Percentiles rank a stretch among this genome's conserved stretches.
Conservation (phyloP, 2,888 invertebrate genomes). For the Eurytoma adleriae region DNA sequence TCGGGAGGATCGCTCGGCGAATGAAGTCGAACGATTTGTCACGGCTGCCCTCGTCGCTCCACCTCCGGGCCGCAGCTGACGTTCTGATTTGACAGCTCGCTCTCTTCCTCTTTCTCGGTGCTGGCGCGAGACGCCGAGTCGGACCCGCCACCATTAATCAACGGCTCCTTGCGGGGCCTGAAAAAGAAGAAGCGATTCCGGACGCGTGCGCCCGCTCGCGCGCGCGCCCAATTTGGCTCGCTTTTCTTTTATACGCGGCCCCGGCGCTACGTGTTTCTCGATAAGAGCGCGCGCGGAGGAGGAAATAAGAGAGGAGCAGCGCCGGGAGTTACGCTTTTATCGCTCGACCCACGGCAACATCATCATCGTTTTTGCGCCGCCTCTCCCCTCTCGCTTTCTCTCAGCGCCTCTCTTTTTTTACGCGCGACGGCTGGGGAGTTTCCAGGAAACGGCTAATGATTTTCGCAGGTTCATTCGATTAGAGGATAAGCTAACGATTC, state of each 20-base stretch:
- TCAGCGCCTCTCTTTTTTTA: neutral
- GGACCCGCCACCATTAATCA: constrained; percentile 34
- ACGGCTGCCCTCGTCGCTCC: constrained; percentile 6
- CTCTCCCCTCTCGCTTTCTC: neutral
- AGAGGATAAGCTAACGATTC: neutral
- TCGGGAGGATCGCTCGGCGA: constrained; percentile 12
- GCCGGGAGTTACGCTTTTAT: neutral
- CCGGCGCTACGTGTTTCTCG: neutral
- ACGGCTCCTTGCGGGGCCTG: constrained; percentile 21
- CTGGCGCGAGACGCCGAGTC: constrained; percentile 6
- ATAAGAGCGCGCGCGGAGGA: neutral
- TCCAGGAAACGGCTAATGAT: constrained; percentile 11
- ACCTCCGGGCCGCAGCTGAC: constrained; percentile 8
- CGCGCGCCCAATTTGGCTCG: constrained; percentile 20
- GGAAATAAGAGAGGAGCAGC: constrained; percentile 13
- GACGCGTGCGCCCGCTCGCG: neutral
- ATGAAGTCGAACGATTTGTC: constrained; percentile 49
- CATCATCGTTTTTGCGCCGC: constrained; percentile 2
- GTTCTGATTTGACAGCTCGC: constrained; percentile 45
- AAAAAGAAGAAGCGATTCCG: constrained; percentile 22
- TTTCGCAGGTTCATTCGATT: constrained; percentile 21
- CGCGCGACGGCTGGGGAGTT: neutral
- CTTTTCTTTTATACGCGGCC: constrained; percentile 17
- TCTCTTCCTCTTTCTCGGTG: neutral
- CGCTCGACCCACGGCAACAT: constrained; percentile 5